phyloP scores from a whole-genome alignment of 2,888 invertebrate genomes.

The Cinara cedri region DNA sequence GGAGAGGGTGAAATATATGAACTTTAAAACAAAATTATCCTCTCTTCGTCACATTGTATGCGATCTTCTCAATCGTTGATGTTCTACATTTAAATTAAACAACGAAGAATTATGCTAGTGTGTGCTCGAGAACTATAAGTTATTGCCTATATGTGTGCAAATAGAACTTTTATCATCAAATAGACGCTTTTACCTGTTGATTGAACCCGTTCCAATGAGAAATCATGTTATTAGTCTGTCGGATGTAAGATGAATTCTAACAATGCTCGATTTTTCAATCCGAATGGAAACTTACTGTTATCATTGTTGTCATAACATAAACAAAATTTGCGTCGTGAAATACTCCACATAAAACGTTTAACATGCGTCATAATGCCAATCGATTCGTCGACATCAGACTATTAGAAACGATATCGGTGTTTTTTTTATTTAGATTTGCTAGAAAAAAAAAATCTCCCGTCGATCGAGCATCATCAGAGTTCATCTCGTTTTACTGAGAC shows the following conservation, averaged over 20 bases:
- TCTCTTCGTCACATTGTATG: too few relatives aligned
- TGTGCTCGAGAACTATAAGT: background rate
- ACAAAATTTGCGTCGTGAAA: background rate
- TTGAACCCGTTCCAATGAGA: background rate
- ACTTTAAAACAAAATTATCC: too few relatives aligned
- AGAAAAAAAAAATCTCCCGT: background rate
- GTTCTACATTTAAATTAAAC: too few relatives aligned
- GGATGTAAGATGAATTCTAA: background rate
- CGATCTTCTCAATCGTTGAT: too few relatives aligned
- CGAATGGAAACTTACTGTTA: background rate
- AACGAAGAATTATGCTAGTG: background rate
- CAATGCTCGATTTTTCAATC: background rate
- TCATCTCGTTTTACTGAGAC: background rate
- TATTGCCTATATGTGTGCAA: background rate
- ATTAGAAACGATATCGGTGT: background rate
- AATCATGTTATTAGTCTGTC: background rate
- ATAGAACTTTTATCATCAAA: background rate
- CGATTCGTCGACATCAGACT: too few relatives aligned
- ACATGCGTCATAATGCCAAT: too few relatives aligned
- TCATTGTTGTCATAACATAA: background rate
- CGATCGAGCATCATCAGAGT: constrained; percentile 7
- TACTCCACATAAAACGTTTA: too few relatives aligned
- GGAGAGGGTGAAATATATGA: too few relatives aligned
- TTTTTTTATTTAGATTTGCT: too few relatives aligned
- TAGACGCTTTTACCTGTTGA: background rate